Evolutionary conservation across 30 jellyfish, hydroid and myxozoan species (phyloP).

Genomic region (Cassiopea andromeda): DNA sequence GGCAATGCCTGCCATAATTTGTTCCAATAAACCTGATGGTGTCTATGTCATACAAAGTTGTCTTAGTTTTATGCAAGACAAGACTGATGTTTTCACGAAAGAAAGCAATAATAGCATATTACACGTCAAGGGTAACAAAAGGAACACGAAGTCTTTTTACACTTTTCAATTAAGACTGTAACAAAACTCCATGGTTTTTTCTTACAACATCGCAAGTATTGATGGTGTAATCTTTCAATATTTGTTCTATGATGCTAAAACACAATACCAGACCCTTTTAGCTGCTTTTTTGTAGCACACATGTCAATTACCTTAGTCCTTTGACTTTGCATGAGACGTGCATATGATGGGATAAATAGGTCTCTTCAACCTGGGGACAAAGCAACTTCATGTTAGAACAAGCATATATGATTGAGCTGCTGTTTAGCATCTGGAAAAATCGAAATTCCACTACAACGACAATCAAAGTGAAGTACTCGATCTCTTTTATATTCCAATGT

Average conservation of each 20-base stretch:
- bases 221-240: too few relatives aligned
- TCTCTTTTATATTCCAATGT: too few relatives aligned
- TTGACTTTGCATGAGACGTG: conserved; percentile 53
- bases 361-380: conserved; percentile 63
- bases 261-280: background rate
- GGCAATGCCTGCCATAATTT: background rate
- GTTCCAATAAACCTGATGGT: background rate
- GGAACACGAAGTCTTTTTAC: too few relatives aligned
- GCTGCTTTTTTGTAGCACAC: background rate
- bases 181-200: too few relatives aligned
- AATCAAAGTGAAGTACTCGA: too few relatives aligned
- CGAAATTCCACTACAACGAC: too few relatives aligned
- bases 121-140: too few relatives aligned
- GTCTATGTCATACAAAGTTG: background rate
- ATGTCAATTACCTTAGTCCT: conserved; percentile 38
- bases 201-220: too few relatives aligned
- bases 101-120: background rate
- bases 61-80: background rate
- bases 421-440: too few relatives aligned
- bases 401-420: too few relatives aligned
- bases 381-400: background rate
- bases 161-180: too few relatives aligned
- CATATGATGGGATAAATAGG: conserved; percentile 55
- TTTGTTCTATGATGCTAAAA: too few relatives aligned
- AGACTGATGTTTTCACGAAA: background rate